phyloP scores from a whole-genome alignment of 2,888 invertebrate genomes.

The Teinopalpus imperialis region DNA sequence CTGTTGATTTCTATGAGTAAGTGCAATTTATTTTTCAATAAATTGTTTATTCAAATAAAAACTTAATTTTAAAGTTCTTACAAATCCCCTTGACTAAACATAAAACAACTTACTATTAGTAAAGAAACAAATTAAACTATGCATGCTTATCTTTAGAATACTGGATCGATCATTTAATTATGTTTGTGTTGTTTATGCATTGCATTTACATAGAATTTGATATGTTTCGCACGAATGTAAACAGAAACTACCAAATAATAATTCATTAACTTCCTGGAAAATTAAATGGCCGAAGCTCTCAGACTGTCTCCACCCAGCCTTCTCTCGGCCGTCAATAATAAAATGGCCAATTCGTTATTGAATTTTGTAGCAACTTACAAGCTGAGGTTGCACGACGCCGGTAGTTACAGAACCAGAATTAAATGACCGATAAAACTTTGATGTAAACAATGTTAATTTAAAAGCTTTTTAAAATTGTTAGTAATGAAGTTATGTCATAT shows the following conservation, averaged over 20 bases:
- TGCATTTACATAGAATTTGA: constrained; percentile 35
- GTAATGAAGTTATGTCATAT: constrained; percentile 79
- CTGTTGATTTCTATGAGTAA: constrained; percentile 3
- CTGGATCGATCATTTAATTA: constrained; percentile 1
- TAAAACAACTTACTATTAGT: constrained; percentile 9
- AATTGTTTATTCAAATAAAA: constrained; percentile 11
- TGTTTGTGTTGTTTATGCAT: constrained; percentile 28
- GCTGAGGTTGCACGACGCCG: constrained; percentile 76
- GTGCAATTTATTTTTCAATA: constrained; percentile 13
- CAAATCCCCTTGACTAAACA: background rate
- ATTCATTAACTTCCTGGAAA: constrained; percentile 44
- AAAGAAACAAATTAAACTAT: constrained; percentile 22
- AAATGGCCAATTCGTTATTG: constrained; percentile 83
- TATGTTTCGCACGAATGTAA: constrained; percentile 48
- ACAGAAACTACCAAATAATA: constrained; percentile 48
- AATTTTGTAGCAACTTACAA: constrained; percentile 76
- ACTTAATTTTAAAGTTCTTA: no score
- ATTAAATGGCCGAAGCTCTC: constrained; percentile 76
- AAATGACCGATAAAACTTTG: constrained; percentile 59
- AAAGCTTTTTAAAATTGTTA: constrained; percentile 49
- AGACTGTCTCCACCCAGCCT: constrained; percentile 76
- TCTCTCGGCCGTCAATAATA: constrained; percentile 81
- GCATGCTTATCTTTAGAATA: constrained; percentile 28
- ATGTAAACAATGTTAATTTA: constrained; percentile 70
- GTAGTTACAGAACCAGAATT: constrained; percentile 69